These are phyloP conservation scores for Myrmecobius fasciatus DNA, from an alignment of 2,113 vertebrate species.

Conservation along the genomic window DNA sequence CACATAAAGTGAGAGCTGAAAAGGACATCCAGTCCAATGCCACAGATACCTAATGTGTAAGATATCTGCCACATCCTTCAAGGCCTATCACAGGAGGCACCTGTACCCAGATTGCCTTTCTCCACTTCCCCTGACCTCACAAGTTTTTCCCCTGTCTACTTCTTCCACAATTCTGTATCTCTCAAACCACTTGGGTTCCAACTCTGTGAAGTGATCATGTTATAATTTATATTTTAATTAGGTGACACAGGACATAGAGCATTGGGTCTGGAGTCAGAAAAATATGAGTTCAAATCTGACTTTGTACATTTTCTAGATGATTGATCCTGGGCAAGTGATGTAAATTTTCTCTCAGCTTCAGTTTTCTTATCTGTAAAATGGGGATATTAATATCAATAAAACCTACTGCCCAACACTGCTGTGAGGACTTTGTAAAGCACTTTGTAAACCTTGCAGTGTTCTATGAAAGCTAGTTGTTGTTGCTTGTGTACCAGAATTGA, in stretches of 20 bases:
- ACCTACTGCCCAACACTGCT: rapidly evolving
- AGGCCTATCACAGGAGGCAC: background rate
- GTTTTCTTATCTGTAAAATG: background rate
- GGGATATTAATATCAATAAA: no score
- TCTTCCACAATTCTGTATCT: background rate
- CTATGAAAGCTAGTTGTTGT: no score
- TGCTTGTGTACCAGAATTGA: background rate
- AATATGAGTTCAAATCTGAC: rapidly evolving
- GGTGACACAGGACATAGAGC: background rate
- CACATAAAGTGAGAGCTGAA: background rate
- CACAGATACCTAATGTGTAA: background rate
- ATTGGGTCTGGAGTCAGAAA: background rate
- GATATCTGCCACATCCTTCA: background rate
- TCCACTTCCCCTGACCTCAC: background rate
- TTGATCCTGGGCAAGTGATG: background rate
- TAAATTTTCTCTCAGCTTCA: background rate
- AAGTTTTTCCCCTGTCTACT: background rate
- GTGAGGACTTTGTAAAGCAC: rapidly evolving
- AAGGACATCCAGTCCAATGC: background rate
- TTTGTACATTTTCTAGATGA: background rate
- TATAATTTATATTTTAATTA: background rate
- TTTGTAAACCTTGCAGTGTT: rapidly evolving
- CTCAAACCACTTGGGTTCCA: background rate
- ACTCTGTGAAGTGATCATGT: background rate
- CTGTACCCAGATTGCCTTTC: background rate